These are phyloP conservation scores for Conger conger DNA, from an alignment of 2,113 vertebrate species.

Conservation along the genomic window DNA sequence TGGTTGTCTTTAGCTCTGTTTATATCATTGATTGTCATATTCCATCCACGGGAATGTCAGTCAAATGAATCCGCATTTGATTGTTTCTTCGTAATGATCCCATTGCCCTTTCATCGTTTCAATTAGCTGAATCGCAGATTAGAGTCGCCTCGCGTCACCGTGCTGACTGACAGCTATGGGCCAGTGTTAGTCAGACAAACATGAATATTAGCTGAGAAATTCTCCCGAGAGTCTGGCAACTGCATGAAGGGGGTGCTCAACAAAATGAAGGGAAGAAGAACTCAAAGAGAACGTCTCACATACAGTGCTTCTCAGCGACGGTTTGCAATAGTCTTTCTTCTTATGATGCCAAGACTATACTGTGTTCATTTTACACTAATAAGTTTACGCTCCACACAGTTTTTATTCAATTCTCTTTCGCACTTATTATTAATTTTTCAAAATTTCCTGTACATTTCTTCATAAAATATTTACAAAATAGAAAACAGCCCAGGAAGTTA, in stretches of 20 bases:
- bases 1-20: neutral
- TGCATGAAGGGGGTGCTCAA: neutral
- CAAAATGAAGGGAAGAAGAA: neutral
- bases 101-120: neutral
- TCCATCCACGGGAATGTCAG: neutral
- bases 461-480: too few species aligned
- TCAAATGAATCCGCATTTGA: neutral
- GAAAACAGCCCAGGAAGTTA: too few species aligned
- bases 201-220: slow-evolving; percentile 2
- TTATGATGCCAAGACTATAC: neutral
- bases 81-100: neutral
- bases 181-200: neutral
- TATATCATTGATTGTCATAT: neutral
- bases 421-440: too few species aligned
- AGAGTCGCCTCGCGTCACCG: neutral
- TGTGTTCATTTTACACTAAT: too few species aligned
- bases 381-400: too few species aligned
- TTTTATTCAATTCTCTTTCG: too few species aligned
- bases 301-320: neutral
- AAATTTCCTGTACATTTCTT: too few species aligned
- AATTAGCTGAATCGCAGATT: neutral
- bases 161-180: neutral
- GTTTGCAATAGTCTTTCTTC: neutral
- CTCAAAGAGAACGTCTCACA: neutral
- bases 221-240: neutral